Evolutionary conservation across 2,113 vertebrate species (phyloP), one percentile per base, ranked within the genome.

Genomic region (Otis tarda): DNA sequence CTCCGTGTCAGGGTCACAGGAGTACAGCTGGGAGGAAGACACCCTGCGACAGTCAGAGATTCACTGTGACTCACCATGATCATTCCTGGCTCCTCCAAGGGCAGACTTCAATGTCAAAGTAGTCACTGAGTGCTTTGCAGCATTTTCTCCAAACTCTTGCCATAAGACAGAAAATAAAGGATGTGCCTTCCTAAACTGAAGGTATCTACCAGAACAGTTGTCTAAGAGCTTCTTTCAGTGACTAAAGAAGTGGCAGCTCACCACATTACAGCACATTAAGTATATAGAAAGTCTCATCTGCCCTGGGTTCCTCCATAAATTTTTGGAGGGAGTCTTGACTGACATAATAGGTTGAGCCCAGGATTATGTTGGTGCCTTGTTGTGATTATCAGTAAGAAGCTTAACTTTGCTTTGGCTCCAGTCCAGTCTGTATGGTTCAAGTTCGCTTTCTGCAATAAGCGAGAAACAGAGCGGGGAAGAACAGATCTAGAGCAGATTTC

Each of bases 321-420:
- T 81, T 71, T 5, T 3, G 0, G 0, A 20, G 8, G 19, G 3
- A 60, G 9, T 76, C 21, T 57, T 83, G 31, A 64, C 19, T 56
- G 23, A 33, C 24, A 28, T 43, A 64, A 49, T 25, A 45, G 10
- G 7, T 21, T 91, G 71, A 75, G 4, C 14, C 35, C 17, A 24
- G 30, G 25, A 68, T 91, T 63, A 9, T 12, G 11, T 39, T 35
- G 47, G 35, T 71, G 20, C 12, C 33, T 31, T 82, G 37, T 43
- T 78, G 23, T 64, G 77, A 57, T 61, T 82, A 35, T 56, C 28
- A 59, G 9, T 25, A 81, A 43, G 30, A 87, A 20, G 10, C 21
- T 86, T 73, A 78, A 55, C 11, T 75, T 80, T 83, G 17, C 24
- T 78, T 89, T 85, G 74, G 15, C 45, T 90, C 3, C 20, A 47